Base-by-base conservation (phyloP, 2,888 invertebrate genomes). In the Blastobasis lacticolella region DNA sequence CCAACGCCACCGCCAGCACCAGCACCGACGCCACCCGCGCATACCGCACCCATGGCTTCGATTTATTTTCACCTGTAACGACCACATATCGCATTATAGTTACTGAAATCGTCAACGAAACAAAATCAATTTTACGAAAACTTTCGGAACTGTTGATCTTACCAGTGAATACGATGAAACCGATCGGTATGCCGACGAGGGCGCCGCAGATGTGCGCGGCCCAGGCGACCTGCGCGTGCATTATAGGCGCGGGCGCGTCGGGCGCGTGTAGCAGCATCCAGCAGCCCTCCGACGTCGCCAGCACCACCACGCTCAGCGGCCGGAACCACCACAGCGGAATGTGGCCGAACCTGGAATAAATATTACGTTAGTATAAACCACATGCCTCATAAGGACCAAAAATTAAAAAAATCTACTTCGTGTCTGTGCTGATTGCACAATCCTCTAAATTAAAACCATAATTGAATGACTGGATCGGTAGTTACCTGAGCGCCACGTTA, bases 121-220 rank as follows among this genome's bases (percentile, higher is more conserved):
- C 23, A 23, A 23, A 23, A 23, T 23, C 23, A 23, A 23, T 23
- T 23, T 23, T 23, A 23, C 23, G 23, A 23, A 23, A 23, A 23
- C 2, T 7, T 2, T 42, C 42, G 42, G 5, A 42, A 10, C 10
- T 43, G 9, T 8, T n/a, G n/a, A n/a, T 50, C 69, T 60, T 51
- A 88, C 84, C 87, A 48, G 72, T 81, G 60, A 89, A 92, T 7
- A 91, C 72, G 8, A 92, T 73, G 52, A 92, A 89, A 5, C 92
- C 93, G 4, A 93, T 65, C 5, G 93, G 80, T 1, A 92, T 77
- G 0, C 94, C 94, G 0, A 91, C 88, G 1, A 91, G 71, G 4
- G 93, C 94, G 5, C 94, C 94, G 5, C 92, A 90, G 10, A 90
- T 81, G 68, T 94, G 94, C 5, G 94, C 93, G 0, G 92, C 90